Evolutionary conservation across 2,797 vertebrate genomes (phyloP).

Genomic region (Hypotaenidia okinawae): DNA sequence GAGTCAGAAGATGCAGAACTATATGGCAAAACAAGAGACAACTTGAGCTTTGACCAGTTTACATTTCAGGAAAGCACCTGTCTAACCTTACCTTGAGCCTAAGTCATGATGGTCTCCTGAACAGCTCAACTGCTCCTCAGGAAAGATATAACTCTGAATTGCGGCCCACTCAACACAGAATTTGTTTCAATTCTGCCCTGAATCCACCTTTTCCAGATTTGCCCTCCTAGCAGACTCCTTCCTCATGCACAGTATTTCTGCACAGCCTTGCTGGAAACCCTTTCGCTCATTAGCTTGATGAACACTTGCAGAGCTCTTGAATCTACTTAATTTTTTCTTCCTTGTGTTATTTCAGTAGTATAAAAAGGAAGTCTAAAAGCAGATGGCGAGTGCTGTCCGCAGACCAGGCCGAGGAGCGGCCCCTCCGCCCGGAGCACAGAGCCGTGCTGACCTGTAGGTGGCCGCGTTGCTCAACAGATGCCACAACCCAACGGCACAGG

Average conservation of each 20-base stretch:
- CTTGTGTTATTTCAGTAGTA: background rate
- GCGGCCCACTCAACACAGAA: background rate
- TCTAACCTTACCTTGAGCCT: background rate
- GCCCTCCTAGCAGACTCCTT: background rate
- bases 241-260: background rate
- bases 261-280: background rate
- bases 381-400: background rate
- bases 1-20: background rate
- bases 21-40: background rate
- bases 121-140: background rate
- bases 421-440: background rate
- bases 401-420: background rate
- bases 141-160: background rate
- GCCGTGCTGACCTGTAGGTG: constrained; percentile 28
- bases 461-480: constrained; percentile 7
- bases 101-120: accelerated
- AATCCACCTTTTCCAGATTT: background rate
- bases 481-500: background rate
- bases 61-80: background rate
- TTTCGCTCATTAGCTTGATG: background rate
- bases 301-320: background rate
- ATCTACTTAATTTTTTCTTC: background rate
- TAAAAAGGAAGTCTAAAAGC: background rate
- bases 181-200: background rate
- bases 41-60: background rate